phyloP scores from a whole-genome alignment of 2,797 vertebrate species.

The Poecilia wingei region DNA sequence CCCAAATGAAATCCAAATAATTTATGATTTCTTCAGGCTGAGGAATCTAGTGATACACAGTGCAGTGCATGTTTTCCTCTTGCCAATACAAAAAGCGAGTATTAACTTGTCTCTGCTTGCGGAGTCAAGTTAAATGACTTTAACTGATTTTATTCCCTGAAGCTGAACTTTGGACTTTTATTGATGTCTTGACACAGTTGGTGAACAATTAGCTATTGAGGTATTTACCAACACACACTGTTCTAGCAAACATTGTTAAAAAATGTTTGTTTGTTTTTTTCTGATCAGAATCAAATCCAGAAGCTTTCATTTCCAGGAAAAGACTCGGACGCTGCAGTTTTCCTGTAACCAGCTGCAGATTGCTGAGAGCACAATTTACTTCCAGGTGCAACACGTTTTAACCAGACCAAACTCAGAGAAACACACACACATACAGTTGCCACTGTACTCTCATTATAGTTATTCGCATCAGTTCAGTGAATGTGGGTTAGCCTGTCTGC shows the following conservation, averaged over 20 bases:
- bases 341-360: neutral
- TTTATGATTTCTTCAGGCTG: neutral
- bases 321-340: neutral
- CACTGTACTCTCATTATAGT: neutral
- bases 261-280: neutral
- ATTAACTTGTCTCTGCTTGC: neutral
- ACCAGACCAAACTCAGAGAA: neutral
- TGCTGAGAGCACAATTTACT: neutral
- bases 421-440: neutral
- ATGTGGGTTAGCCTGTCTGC: conserved; percentile 22
- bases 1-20: neutral
- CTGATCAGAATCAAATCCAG: neutral
- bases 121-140: neutral
- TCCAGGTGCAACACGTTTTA: neutral
- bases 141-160: neutral
- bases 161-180: neutral
- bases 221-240: neutral
- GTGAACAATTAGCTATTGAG: neutral
- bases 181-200: neutral
- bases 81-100: neutral
- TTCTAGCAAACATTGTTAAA: neutral
- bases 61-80: neutral
- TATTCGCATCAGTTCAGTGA: conserved; percentile 14
- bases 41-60: neutral
- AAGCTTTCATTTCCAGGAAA: neutral